Evolutionary conservation across 2,888 invertebrate genomes (phyloP).

Genomic region (Drosophila cognata): DNA sequence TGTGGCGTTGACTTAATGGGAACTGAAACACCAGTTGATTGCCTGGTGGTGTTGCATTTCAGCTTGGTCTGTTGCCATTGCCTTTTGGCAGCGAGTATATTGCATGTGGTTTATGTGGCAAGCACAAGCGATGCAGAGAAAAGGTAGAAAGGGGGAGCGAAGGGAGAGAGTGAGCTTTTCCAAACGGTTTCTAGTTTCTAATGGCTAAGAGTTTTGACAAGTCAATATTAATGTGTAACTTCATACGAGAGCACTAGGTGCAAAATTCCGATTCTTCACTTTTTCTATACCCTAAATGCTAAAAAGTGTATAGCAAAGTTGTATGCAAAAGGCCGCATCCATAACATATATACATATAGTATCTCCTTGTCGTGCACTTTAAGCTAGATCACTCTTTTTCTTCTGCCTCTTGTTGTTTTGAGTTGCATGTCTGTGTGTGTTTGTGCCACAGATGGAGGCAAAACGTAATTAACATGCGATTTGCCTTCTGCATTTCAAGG

Average conservation of each 20-base stretch:
- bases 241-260: constrained; percentile 31
- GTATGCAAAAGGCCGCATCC: background rate
- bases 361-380: background rate
- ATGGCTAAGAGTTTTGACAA: constrained; percentile 61
- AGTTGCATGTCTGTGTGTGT: constrained; percentile 15
- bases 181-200: constrained; percentile 61
- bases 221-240: constrained; percentile 57
- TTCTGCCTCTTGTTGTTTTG: background rate
- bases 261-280: constrained; percentile 31
- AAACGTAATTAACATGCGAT: constrained; percentile 77
- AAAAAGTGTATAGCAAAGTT: background rate
- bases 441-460: background rate
- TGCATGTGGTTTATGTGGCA: constrained; percentile 71
- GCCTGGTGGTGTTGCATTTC: constrained; percentile 62
- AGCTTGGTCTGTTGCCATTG: constrained; percentile 31
- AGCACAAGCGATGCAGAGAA: background rate
- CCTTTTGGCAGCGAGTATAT: constrained; percentile 51
- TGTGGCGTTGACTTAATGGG: constrained; percentile 57
- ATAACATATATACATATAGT: background rate
- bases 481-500: constrained; percentile 71
- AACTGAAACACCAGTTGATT: constrained; percentile 84
- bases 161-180: constrained; percentile 13
- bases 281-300: background rate
- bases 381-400: background rate
- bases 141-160: background rate